phyloP scores from a whole-genome alignment of 1,140 invertebrate genomes.

The Thaumatotibia leucotreta region DNA sequence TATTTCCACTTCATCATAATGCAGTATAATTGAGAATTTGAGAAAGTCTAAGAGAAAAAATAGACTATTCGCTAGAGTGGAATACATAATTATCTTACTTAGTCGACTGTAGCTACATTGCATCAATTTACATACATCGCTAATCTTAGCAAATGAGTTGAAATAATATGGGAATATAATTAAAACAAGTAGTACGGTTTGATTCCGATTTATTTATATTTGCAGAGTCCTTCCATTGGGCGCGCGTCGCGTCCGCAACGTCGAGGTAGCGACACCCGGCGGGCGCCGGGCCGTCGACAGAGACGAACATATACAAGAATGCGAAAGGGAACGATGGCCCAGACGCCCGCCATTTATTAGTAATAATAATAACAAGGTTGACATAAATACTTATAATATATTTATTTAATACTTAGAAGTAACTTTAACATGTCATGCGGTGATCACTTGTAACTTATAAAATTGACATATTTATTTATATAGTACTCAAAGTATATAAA shows the following conservation, averaged over 20 bases:
- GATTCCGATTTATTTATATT: conserved; percentile 6
- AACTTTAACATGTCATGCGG: neutral
- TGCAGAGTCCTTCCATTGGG: conserved; percentile 9
- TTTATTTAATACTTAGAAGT: neutral
- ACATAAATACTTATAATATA: neutral
- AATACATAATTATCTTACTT: too few species aligned
- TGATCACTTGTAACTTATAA: neutral
- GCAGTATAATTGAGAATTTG: too few species aligned
- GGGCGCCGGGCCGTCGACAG: neutral
- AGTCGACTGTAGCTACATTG: neutral
- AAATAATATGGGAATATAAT: neutral
- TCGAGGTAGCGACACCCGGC: neutral
- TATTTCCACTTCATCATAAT: too few species aligned
- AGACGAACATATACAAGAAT: neutral
- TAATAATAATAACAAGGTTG: neutral
- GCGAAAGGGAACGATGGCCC: neutral
- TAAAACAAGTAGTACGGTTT: neutral
- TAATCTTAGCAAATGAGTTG: too few species aligned
- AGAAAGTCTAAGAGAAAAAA: too few species aligned
- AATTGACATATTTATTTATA: too few species aligned
- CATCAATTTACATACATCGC: too few species aligned
- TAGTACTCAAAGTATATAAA: neutral
- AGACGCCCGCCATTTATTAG: neutral
- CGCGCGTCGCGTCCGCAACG: neutral
- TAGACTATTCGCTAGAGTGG: too few species aligned